Evolutionary conservation across 2,797 vertebrate genomes (phyloP).

Genomic region (Channallabes apus): DNA sequence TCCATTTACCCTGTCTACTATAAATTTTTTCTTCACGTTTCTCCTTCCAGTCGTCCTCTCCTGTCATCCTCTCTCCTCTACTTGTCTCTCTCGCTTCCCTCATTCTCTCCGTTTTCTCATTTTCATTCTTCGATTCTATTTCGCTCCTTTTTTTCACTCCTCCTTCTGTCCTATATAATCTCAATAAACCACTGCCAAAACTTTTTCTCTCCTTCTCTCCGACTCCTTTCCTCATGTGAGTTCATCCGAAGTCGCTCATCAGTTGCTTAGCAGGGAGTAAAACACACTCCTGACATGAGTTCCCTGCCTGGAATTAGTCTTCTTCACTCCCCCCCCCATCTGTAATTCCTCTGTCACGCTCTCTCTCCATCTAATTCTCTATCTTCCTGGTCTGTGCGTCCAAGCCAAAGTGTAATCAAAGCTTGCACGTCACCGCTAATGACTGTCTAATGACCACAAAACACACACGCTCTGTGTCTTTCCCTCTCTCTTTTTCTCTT

Average conservation of each 20-base stretch:
- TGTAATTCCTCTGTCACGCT: conserved; percentile 32
- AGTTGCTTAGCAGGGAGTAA: conserved; percentile 2
- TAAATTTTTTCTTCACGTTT: not conserved
- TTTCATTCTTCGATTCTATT: not conserved
- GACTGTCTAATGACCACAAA: conserved; percentile 46
- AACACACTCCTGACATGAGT: conserved; percentile 6
- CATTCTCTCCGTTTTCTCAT: not conserved
- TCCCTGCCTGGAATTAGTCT: not conserved
- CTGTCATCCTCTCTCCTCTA: not conserved
- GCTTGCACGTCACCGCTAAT: conserved; percentile 37
- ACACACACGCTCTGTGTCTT: conserved; percentile 27
- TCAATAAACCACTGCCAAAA: not conserved
- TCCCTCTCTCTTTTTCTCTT: conserved; percentile 42
- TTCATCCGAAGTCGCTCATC: conserved; percentile 4
- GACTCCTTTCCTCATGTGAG: not conserved
- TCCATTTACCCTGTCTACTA: not conserved
- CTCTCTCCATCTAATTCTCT: conserved; percentile 17
- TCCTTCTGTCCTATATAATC: not conserved
- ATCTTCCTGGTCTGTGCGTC: conserved; percentile 33
- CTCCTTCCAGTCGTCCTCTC: not conserved
- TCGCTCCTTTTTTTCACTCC: not conserved
- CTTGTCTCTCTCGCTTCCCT: not conserved
- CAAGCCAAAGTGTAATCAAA: conserved; percentile 41
- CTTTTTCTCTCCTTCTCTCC: not conserved
- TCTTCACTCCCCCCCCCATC: conserved; percentile 1